phyloP scores from a whole-genome alignment of 1,140 invertebrate genomes.

The Drosophila kikkawai region DNA sequence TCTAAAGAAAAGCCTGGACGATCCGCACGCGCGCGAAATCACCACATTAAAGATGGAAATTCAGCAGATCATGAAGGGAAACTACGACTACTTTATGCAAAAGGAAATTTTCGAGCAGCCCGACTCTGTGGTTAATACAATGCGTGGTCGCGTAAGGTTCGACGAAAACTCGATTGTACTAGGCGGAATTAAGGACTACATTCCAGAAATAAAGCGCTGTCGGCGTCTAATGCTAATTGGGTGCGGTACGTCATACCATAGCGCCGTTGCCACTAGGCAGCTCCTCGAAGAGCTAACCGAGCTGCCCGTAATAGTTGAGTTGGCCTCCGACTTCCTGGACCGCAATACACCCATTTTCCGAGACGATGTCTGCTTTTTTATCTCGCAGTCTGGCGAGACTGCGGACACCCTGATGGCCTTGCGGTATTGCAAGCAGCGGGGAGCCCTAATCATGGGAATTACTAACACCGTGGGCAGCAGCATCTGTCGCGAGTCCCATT shows the following conservation, averaged over 20 bases:
- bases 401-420: conserved; percentile 98
- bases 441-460: conserved; percentile 98
- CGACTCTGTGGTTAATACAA: conserved; percentile 99
- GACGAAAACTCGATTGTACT: conserved; percentile 89
- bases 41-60: conserved; percentile 99
- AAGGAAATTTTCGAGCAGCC: conserved; percentile 99
- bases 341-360: conserved; percentile 99
- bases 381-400: conserved; percentile 99
- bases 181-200: conserved; percentile 93
- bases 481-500: conserved; percentile 99
- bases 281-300: conserved; percentile 99
- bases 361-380: conserved; percentile 99
- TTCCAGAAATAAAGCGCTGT: conserved; percentile 98
- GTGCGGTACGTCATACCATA: conserved; percentile 99
- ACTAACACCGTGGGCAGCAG: conserved; percentile 96
- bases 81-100: conserved; percentile 99
- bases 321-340: conserved; percentile 99
- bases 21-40: conserved; percentile 96
- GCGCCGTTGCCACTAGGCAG: conserved; percentile 98
- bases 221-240: conserved; percentile 98
- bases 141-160: conserved; percentile 98
- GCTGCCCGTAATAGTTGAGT: conserved; percentile 98
- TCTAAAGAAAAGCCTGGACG: conserved; percentile 91
- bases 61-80: conserved; percentile 99
- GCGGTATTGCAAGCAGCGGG: conserved; percentile 97